Evolutionary conservation across 1,140 invertebrate species (phyloP).

Genomic region (Drosophila nebulosa): DNA sequence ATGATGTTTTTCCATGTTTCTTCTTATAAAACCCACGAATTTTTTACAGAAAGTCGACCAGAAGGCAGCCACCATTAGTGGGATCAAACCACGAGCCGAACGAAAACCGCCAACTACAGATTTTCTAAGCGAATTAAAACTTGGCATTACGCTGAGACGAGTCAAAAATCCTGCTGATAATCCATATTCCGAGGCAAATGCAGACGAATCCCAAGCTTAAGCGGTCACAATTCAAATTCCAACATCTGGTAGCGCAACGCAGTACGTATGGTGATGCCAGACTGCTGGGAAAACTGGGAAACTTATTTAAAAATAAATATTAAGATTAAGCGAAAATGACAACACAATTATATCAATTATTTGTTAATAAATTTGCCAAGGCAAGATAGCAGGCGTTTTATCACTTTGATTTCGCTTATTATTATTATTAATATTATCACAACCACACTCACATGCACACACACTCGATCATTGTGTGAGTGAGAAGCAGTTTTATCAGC

Average conservation of each 20-base stretch:
- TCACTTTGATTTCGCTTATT: background rate
- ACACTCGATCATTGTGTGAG: background rate
- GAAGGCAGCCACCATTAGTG: slow-evolving; percentile 71
- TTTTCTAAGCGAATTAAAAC: slow-evolving; percentile 67
- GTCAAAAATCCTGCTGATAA: slow-evolving; percentile 63
- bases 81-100: slow-evolving; percentile 57
- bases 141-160: slow-evolving; percentile 61
- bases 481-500: slow-evolving; percentile 42
- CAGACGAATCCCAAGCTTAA: slow-evolving; percentile 60
- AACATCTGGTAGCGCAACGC: slow-evolving; percentile 14
- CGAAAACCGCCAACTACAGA: slow-evolving; percentile 54
- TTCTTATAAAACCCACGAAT: background rate
- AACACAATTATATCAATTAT: slow-evolving; percentile 24
- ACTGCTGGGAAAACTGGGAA: slow-evolving; percentile 8
- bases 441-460: background rate
- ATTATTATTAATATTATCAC: background rate
- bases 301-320: slow-evolving; percentile 3
- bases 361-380: slow-evolving; percentile 33
- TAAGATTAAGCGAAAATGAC: slow-evolving; percentile 19
- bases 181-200: slow-evolving; percentile 43
- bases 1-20: background rate
- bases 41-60: slow-evolving; percentile 62
- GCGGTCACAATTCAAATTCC: slow-evolving; percentile 17
- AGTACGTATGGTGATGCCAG: slow-evolving; percentile 20
- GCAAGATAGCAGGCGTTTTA: slow-evolving; percentile 9